phyloP scores from a whole-genome alignment of 2,888 invertebrate species.

The Pyrochroa serraticornis region DNA sequence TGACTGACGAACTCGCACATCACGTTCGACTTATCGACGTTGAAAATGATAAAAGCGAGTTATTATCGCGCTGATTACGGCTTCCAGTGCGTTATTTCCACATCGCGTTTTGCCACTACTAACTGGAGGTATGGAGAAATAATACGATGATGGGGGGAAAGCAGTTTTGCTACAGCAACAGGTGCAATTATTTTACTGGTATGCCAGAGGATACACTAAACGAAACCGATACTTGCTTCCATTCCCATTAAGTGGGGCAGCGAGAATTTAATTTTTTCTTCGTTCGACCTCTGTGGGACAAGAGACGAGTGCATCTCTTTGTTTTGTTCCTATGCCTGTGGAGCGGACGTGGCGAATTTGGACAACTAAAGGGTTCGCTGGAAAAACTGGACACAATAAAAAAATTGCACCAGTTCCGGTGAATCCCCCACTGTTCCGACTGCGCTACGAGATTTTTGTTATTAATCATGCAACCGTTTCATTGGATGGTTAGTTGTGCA shows the following conservation, averaged over 20 bases:
- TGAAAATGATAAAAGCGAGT: slow-evolving; percentile 5
- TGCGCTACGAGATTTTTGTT: too few species aligned
- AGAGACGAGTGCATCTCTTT: background rate
- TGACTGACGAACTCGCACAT: too few species aligned
- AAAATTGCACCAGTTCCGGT: too few species aligned
- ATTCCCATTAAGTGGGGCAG: slow-evolving; percentile 13
- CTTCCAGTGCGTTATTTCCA: slow-evolving; percentile 10
- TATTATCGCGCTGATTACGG: slow-evolving; percentile 10
- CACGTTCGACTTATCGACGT: slow-evolving; percentile 4
- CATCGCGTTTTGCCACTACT: slow-evolving; percentile 8
- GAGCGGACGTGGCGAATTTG: too few species aligned
- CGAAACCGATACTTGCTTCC: slow-evolving; percentile 15
- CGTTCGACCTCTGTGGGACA: background rate
- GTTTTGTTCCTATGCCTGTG: too few species aligned
- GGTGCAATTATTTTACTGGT: slow-evolving; percentile 22
- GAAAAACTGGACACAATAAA: too few species aligned
- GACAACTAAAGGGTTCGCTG: too few species aligned
- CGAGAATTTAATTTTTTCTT: slow-evolving; percentile 17
- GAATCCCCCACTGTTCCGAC: too few species aligned
- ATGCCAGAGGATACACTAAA: background rate
- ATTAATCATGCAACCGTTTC: too few species aligned
- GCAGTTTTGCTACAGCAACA: slow-evolving; percentile 30
- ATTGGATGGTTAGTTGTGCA: too few species aligned
- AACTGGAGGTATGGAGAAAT: slow-evolving; percentile 16
- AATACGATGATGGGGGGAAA: slow-evolving; percentile 15